These are phyloP conservation scores for Litocranius walleri DNA, from an alignment of 2,113 vertebrate genomes.

Conservation along the genomic window DNA sequence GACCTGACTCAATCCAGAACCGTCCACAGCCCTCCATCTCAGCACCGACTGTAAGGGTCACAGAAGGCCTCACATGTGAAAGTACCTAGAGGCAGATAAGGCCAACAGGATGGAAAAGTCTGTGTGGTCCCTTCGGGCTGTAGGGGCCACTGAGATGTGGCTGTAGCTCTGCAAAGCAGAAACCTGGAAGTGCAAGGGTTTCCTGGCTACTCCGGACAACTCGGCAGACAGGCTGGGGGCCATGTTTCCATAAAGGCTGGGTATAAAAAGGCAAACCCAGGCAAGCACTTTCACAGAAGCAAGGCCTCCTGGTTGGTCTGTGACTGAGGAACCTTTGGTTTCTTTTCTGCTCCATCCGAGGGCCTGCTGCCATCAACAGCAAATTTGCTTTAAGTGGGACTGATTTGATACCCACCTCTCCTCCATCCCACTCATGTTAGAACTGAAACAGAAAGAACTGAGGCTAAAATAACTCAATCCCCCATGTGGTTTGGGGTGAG, in stretches of 20 bases:
- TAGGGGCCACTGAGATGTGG: background rate
- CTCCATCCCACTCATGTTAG: background rate
- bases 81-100: background rate
- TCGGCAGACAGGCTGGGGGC: background rate
- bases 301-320: background rate
- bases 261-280: background rate
- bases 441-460: background rate
- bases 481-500: background rate
- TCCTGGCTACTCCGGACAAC: background rate
- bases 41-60: background rate
- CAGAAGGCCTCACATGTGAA: background rate
- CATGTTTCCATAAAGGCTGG: background rate
- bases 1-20: background rate
- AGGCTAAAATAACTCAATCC: background rate
- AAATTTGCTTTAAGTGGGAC: background rate
- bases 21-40: background rate
- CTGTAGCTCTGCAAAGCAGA: background rate
- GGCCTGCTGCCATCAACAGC: background rate
- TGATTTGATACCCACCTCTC: no score
- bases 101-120: background rate
- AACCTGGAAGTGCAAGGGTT: background rate
- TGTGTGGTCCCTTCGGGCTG: background rate
- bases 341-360: background rate
- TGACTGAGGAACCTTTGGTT: background rate
- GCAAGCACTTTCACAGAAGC: background rate